These are phyloP conservation scores for Marasmarcha lunaedactyla DNA, from an alignment of 2,888 invertebrate species.

Conservation along the genomic window DNA sequence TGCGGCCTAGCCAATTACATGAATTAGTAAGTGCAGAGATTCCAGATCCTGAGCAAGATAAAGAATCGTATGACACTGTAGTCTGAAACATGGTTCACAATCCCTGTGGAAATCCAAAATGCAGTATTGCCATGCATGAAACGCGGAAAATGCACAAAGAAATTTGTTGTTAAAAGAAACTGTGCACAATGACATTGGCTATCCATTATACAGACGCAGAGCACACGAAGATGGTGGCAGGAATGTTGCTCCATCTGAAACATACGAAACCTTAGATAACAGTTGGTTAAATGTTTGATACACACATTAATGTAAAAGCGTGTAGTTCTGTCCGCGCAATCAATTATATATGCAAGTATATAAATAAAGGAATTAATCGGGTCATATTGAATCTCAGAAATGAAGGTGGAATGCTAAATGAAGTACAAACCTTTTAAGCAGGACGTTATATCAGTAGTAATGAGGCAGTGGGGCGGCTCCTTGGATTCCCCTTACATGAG, in stretches of 20 bases:
- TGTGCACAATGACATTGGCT: slow-evolving; percentile 19
- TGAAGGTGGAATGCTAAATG: slow-evolving; percentile 7
- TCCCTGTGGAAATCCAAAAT: slow-evolving; percentile 20
- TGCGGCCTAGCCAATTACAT: slow-evolving; percentile 17
- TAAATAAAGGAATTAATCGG: slow-evolving; percentile 10
- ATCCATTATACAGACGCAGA: slow-evolving; percentile 21
- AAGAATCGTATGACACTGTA: slow-evolving; percentile 14
- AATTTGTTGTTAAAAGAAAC: slow-evolving; percentile 21
- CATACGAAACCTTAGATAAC: slow-evolving; percentile 7
- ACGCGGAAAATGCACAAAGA: slow-evolving; percentile 18
- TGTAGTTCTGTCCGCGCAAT: slow-evolving; percentile 10
- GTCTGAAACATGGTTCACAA: slow-evolving; percentile 21
- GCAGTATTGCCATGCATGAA: slow-evolving; percentile 17
- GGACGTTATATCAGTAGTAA: slow-evolving; percentile 17
- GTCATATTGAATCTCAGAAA: slow-evolving; percentile 11
- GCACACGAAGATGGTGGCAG: slow-evolving; percentile 18
- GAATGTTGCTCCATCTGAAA: slow-evolving; percentile 15
- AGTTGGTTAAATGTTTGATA: slow-evolving; percentile 11
- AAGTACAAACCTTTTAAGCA: slow-evolving; percentile 6
- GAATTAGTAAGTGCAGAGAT: slow-evolving; percentile 19
- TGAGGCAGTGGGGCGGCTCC: slow-evolving; percentile 16
- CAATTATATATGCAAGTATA: slow-evolving; percentile 4
- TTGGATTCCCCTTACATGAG: slow-evolving; percentile 17
- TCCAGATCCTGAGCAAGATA: slow-evolving; percentile 15
- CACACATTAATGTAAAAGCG: slow-evolving; percentile 17